phyloP scores from a whole-genome alignment of 1,140 invertebrate genomes.

The Matsumurasca onukii region DNA sequence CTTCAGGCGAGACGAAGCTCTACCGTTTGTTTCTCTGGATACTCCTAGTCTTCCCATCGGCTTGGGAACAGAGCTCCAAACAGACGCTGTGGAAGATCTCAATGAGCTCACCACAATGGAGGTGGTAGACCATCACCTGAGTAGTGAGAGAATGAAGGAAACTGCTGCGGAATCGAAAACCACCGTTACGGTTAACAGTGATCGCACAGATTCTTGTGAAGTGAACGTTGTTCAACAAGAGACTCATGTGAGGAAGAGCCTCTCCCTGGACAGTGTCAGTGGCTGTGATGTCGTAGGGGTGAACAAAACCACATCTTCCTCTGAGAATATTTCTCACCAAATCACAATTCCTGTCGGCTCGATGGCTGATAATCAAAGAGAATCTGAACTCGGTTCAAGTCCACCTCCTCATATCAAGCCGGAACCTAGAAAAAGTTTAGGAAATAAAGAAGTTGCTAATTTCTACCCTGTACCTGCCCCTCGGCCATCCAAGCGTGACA shows the following conservation, averaged over 20 bases:
- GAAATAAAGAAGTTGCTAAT: constrained; percentile 15
- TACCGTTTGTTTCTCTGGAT: constrained; percentile 26
- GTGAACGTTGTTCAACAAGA: background rate
- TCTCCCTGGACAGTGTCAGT: constrained; percentile 1
- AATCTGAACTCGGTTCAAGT: background rate
- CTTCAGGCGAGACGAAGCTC: constrained; percentile 28
- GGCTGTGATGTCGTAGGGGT: background rate
- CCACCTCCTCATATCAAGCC: constrained; percentile 14
- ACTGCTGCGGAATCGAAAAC: background rate
- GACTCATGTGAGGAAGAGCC: background rate
- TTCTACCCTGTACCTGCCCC: constrained; percentile 32
- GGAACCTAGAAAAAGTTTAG: constrained; percentile 18
- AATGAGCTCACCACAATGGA: constrained; percentile 15
- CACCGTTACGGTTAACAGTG: constrained; percentile 5
- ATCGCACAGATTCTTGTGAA: constrained; percentile 9
- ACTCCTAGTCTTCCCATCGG: constrained; percentile 24
- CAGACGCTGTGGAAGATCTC: constrained; percentile 3
- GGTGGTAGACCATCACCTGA: constrained; percentile 8
- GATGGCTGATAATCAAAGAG: constrained; percentile 23
- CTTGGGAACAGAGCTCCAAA: constrained; percentile 10
- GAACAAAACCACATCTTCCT: constrained; percentile 30
- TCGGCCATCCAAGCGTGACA: constrained; percentile 30
- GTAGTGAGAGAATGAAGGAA: background rate
- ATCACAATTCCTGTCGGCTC: constrained; percentile 33
- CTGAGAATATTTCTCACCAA: constrained; percentile 34